Evolutionary conservation across 2,113 vertebrate genomes (phyloP).

Genomic region (Xerus inauris): DNA sequence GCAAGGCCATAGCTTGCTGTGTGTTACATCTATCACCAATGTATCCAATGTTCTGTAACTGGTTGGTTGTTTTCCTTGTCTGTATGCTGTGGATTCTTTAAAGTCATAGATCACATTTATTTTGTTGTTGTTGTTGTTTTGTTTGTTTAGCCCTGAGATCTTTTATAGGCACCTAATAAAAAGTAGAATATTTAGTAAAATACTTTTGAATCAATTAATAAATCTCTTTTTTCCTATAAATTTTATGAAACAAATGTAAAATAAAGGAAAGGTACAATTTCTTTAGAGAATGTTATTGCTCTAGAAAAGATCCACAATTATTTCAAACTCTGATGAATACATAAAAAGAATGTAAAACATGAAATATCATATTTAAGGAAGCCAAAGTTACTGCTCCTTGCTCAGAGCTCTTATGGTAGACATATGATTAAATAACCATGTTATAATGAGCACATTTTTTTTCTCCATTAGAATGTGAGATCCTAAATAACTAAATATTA

Average conservation of each 20-base stretch:
- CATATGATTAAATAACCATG: background rate
- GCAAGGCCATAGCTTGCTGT: background rate
- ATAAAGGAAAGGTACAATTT: background rate
- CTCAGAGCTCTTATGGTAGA: background rate
- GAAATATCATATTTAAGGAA: background rate
- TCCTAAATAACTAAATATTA: background rate
- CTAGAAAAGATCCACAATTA: background rate
- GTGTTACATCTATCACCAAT: background rate
- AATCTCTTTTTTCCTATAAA: background rate
- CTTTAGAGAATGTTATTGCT: background rate
- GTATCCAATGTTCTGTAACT: background rate
- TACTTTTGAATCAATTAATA: background rate
- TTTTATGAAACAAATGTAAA: background rate
- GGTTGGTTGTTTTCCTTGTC: rapidly evolving
- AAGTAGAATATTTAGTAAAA: background rate
- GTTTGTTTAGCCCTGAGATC: background rate
- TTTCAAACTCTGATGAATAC: background rate
- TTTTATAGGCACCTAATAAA: background rate
- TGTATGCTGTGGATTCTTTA: background rate
- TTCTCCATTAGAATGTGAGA: background rate
- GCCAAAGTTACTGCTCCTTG: background rate
- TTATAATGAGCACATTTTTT: background rate
- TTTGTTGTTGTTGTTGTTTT: background rate
- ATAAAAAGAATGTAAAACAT: background rate
- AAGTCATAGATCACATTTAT: background rate